These are phyloP conservation scores for Coccyzus lansbergi DNA, from an alignment of 2,797 vertebrate species.

Conservation along the genomic window DNA sequence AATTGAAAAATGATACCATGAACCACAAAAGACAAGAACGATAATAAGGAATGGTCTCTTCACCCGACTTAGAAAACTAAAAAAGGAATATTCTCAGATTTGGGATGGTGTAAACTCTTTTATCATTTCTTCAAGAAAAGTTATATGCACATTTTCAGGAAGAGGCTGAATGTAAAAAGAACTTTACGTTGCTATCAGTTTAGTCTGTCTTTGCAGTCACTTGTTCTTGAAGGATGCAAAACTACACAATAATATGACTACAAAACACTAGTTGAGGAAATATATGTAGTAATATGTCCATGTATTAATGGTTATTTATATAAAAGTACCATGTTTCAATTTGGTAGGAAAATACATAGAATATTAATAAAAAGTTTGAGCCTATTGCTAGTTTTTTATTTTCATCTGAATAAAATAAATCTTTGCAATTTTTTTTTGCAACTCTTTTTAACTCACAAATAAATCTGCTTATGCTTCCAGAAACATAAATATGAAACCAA, in stretches of 20 bases:
- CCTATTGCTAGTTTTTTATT: background rate
- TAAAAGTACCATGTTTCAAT: background rate
- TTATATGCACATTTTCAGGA: background rate
- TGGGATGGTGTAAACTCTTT: background rate
- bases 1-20: background rate
- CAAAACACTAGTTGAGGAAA: background rate
- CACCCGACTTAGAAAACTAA: background rate
- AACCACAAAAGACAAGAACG: background rate
- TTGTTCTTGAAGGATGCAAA: background rate
- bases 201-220: background rate
- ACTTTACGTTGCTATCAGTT: background rate
- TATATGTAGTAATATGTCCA: background rate
- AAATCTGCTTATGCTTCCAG: conserved; percentile 14
- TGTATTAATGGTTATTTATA: background rate
- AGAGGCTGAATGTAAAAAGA: background rate
- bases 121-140: background rate
- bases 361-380: background rate
- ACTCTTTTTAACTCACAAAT: conserved; percentile 24
- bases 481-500: background rate
- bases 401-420: conserved; percentile 18
- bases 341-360: background rate
- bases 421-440: background rate
- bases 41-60: background rate
- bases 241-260: background rate
- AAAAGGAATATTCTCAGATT: background rate